Conservation (phyloP, 2,888 invertebrate genomes). For the Scaptomyza flava region DNA sequence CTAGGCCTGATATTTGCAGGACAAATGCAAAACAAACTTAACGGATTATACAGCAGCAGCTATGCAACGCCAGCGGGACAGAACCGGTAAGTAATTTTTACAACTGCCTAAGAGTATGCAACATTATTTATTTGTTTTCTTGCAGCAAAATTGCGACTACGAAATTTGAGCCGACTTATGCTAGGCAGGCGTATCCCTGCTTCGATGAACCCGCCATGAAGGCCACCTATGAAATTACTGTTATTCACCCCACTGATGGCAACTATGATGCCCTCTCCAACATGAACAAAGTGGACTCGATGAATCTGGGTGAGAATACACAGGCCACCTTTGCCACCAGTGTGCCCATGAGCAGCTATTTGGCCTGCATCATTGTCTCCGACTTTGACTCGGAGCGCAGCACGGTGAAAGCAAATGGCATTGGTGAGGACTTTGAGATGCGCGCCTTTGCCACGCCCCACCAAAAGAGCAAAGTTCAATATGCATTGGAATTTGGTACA, state of each 20-base stretch:
- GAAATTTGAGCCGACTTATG: slow-evolving; percentile 97
- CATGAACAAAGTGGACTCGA: slow-evolving; percentile 49
- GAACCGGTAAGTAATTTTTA: slow-evolving; percentile 83
- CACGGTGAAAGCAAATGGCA: slow-evolving; percentile 85
- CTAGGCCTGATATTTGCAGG: slow-evolving; percentile 88
- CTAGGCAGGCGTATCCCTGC: slow-evolving; percentile 97
- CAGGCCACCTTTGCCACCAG: slow-evolving; percentile 91
- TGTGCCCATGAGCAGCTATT: slow-evolving; percentile 96
- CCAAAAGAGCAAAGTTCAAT: slow-evolving; percentile 90
- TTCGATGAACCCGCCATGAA: slow-evolving; percentile 97
- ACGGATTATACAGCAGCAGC: slow-evolving; percentile 90
- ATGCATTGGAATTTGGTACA: slow-evolving; percentile 90
- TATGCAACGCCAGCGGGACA: slow-evolving; percentile 85
- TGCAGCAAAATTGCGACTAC: slow-evolving; percentile 92
- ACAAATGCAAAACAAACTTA: slow-evolving; percentile 87
- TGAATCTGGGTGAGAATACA: slow-evolving; percentile 84
- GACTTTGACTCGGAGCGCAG: slow-evolving; percentile 88
- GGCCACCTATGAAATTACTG: slow-evolving; percentile 91
- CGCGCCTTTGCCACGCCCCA: slow-evolving; percentile 90
- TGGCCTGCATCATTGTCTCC: slow-evolving; percentile 95
- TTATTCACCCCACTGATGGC: slow-evolving; percentile 88
- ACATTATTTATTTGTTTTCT: slow-evolving; percentile 48
- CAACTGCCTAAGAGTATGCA: slow-evolving; percentile 45
- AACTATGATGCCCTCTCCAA: slow-evolving; percentile 92
- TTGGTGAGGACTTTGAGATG: slow-evolving; percentile 87